These are phyloP conservation scores for Clarias gariepinus DNA, from an alignment of 2,113 vertebrate genomes.

Conservation along the genomic window DNA sequence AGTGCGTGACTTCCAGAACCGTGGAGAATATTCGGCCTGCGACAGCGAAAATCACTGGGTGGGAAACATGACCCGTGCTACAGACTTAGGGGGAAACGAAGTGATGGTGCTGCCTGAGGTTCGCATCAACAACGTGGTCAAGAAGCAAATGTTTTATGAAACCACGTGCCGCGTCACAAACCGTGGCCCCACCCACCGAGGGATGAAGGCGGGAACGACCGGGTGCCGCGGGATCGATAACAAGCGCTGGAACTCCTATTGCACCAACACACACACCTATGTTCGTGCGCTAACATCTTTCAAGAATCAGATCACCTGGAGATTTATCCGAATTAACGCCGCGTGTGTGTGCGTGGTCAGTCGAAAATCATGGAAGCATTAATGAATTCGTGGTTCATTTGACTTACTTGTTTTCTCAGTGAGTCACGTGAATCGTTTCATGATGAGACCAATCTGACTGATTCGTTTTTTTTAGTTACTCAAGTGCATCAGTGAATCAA, in stretches of 20 bases:
- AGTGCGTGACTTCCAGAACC: slow-evolving; percentile 78
- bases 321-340: slow-evolving; percentile 92
- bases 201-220: slow-evolving; percentile 61
- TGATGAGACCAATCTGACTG: background rate
- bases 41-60: slow-evolving; percentile 94
- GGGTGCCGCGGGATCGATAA: slow-evolving; percentile 93
- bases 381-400: background rate
- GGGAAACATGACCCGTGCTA: slow-evolving; percentile 88
- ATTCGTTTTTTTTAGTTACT: background rate
- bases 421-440: background rate
- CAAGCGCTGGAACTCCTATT: slow-evolving; percentile 98
- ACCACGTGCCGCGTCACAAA: slow-evolving; percentile 87
- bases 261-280: slow-evolving; percentile 94
- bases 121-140: slow-evolving; percentile 88
- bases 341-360: slow-evolving; percentile 97
- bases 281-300: slow-evolving; percentile 91
- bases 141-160: slow-evolving; percentile 95
- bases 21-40: slow-evolving; percentile 95
- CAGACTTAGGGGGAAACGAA: slow-evolving; percentile 90
- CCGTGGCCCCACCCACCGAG: slow-evolving; percentile 65
- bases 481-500: background rate
- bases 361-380: slow-evolving; percentile 81
- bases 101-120: slow-evolving; percentile 90
- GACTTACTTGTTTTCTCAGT: background rate
- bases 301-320: slow-evolving; percentile 87